Evolutionary conservation across 1,140 invertebrate species (phyloP).

Genomic region (Cecropterus lyciades): DNA sequence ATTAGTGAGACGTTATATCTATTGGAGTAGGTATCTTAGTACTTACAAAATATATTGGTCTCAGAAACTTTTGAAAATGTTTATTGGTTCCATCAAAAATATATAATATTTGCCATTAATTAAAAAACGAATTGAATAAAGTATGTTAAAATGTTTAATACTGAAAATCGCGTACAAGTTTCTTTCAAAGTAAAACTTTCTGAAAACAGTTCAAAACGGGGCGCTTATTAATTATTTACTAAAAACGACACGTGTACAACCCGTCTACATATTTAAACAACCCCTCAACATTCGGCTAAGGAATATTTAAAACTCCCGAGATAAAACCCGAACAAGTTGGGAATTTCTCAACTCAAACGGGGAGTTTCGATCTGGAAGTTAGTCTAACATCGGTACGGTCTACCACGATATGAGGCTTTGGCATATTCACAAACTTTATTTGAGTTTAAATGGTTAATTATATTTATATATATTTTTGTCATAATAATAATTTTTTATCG

Average conservation of each 20-base stretch:
- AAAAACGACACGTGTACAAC: conserved; percentile 24
- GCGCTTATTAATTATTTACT: conserved; percentile 13
- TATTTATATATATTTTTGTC: too few relatives aligned
- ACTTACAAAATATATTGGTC: too few relatives aligned
- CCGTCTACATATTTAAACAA: conserved; percentile 29
- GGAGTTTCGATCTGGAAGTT: conserved; percentile 4
- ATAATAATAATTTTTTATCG: too few relatives aligned
- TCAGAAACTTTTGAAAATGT: too few relatives aligned
- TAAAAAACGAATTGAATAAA: too few relatives aligned
- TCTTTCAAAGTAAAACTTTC: background rate
- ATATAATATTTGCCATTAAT: too few relatives aligned
- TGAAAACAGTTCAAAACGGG: conserved; percentile 2
- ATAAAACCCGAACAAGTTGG: conserved; percentile 26
- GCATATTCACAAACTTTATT: too few relatives aligned
- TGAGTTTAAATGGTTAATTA: too few relatives aligned
- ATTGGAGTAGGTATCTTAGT: too few relatives aligned
- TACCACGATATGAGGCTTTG: background rate
- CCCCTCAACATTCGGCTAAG: conserved; percentile 12
- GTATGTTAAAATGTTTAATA: background rate
- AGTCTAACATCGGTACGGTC: conserved; percentile 17
- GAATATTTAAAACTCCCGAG: conserved; percentile 31
- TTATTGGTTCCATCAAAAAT: too few relatives aligned
- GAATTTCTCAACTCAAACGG: conserved; percentile 27
- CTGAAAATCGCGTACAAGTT: background rate
- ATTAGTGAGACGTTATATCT: too few relatives aligned